Percentiles rank a stretch among this genome's conserved stretches.
These are phyloP conservation scores for Xenopus borealis DNA, from an alignment of 2,113 vertebrate species.

Conservation along the genomic window DNA sequence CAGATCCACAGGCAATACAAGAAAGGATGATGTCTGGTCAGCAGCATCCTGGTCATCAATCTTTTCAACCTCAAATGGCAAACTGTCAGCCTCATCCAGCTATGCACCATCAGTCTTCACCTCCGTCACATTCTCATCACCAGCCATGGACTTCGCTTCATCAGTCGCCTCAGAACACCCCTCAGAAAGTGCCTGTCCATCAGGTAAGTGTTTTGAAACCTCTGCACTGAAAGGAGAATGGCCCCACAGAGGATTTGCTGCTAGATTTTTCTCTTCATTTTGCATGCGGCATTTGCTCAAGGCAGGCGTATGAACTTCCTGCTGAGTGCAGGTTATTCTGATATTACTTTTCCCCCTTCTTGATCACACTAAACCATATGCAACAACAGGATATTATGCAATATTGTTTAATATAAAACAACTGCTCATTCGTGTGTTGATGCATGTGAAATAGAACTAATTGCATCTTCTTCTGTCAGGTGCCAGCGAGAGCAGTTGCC, in stretches of 20 bases:
- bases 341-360: background rate
- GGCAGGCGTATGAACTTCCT: constrained; percentile 29
- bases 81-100: constrained; percentile 79
- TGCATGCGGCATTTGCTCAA: constrained; percentile 23
- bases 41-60: constrained; percentile 79
- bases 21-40: constrained; percentile 76
- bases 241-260: background rate
- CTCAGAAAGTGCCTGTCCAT: constrained; percentile 98
- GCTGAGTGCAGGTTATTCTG: constrained; percentile 15
- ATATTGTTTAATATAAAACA: constrained; percentile 27
- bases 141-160: constrained; percentile 87
- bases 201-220: constrained; percentile 75
- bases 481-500: no score
- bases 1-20: constrained; percentile 76
- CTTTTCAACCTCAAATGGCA: constrained; percentile 87
- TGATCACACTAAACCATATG: background rate
- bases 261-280: background rate
- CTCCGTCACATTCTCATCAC: constrained; percentile 80
- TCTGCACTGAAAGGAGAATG: background rate
- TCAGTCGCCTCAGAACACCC: constrained; percentile 85
- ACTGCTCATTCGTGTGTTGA: background rate
- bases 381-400: constrained; percentile 31
- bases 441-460: background rate
- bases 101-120: constrained; percentile 85
- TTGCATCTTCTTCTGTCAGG: no score